These are phyloP conservation scores for Drosophila meridionalis DNA, from an alignment of 2,888 invertebrate genomes.

Conservation along the genomic window DNA sequence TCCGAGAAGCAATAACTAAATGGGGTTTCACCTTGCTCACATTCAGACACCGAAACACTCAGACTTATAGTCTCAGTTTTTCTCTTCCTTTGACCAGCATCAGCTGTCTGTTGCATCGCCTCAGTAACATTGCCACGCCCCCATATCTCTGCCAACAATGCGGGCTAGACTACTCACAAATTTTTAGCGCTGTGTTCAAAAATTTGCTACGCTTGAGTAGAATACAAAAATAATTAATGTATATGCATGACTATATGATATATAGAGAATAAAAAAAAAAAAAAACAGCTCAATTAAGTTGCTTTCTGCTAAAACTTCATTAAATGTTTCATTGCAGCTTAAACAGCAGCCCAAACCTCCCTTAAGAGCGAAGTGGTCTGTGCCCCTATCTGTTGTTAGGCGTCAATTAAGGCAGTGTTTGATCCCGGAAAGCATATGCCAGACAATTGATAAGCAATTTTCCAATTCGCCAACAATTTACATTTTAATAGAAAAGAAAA, in stretches of 20 bases:
- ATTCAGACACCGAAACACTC: neutral
- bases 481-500: slow-evolving; percentile 78
- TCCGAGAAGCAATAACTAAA: slow-evolving; percentile 71
- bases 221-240: slow-evolving; percentile 16
- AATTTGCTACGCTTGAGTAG: slow-evolving; percentile 72
- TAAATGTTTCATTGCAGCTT: slow-evolving; percentile 72
- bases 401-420: slow-evolving; percentile 61
- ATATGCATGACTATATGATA: neutral
- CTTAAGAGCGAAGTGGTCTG: neutral
- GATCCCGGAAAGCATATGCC: slow-evolving; percentile 76
- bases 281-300: slow-evolving; percentile 73
- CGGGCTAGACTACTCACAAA: slow-evolving; percentile 49
- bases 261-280: neutral
- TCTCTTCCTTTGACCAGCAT: neutral
- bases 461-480: slow-evolving; percentile 81
- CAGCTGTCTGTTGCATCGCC: neutral
- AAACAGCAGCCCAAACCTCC: slow-evolving; percentile 15
- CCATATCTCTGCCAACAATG: slow-evolving; percentile 32
- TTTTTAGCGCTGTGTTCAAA: slow-evolving; percentile 34
- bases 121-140: slow-evolving; percentile 26
- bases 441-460: slow-evolving; percentile 79
- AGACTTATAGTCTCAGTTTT: slow-evolving; percentile 34
- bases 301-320: slow-evolving; percentile 67
- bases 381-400: slow-evolving; percentile 39
- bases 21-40: slow-evolving; percentile 59